These are phyloP conservation scores for Cyprinus carpio DNA, from an alignment of 2,113 vertebrate species.

Conservation along the genomic window DNA sequence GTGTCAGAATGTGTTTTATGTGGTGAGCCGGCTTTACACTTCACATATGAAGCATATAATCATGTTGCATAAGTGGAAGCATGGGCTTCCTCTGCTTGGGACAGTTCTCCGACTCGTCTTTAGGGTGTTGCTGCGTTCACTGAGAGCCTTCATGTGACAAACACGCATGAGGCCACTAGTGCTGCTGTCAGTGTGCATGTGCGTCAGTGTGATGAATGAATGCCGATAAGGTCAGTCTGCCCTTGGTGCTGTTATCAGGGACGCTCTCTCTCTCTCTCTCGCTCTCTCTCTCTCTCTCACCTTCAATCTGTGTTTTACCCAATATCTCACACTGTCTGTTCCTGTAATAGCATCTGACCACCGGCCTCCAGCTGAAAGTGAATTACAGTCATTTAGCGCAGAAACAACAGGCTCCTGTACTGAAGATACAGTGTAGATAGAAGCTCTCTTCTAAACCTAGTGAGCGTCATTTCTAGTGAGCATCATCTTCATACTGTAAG, in stretches of 20 bases:
- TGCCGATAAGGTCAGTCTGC: conserved; percentile 59
- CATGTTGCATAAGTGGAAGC: background rate
- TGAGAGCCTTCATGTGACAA: background rate
- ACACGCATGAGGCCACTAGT: background rate
- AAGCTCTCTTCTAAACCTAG: background rate
- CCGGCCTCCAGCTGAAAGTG: background rate
- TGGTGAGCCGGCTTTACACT: background rate
- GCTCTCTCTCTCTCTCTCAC: conserved; percentile 36
- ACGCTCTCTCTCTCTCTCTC: conserved; percentile 29
- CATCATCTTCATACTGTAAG: background rate
- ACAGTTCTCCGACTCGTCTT: background rate
- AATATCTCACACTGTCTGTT: background rate
- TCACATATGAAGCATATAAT: background rate
- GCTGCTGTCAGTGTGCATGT: conserved; percentile 51
- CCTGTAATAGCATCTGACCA: conserved; percentile 1
- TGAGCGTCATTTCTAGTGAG: background rate
- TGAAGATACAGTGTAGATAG: background rate
- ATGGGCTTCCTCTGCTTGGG: background rate
- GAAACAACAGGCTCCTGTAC: conserved; percentile 13
- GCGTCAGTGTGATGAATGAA: conserved; percentile 50
- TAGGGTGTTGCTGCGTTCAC: background rate
- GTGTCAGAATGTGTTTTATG: background rate
- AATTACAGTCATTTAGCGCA: background rate
- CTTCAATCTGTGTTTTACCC: conserved; percentile 25
- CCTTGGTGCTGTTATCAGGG: conserved; percentile 57